These are phyloP conservation scores for Aethes cnicana DNA, from an alignment of 2,888 invertebrate genomes.

Conservation along the genomic window DNA sequence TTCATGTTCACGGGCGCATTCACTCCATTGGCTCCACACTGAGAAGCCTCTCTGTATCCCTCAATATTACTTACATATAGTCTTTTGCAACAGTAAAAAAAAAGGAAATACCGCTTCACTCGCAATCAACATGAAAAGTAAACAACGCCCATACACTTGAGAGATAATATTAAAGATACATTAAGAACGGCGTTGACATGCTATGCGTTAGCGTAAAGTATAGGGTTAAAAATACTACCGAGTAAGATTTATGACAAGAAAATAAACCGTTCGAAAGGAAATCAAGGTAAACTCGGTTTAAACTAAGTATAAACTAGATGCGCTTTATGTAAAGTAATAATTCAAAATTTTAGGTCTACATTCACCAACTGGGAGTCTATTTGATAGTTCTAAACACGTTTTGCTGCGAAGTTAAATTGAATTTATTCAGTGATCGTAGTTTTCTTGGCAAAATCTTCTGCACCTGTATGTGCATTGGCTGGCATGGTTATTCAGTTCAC, in stretches of 20 bases:
- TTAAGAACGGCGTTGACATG: constrained; percentile 15
- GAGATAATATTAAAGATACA: constrained; percentile 16
- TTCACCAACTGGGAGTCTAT: constrained; percentile 6
- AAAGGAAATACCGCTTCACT: neutral
- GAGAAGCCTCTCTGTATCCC: constrained; percentile 41
- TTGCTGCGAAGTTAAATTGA: constrained; percentile 3
- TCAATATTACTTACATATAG: constrained; percentile 40
- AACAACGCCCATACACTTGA: neutral
- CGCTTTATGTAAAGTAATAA: constrained; percentile 5
- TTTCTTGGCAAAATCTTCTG: constrained; percentile 27
- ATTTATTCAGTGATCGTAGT: constrained; percentile 4
- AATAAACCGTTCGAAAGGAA: constrained; percentile 7
- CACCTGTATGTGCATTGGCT: constrained; percentile 48
- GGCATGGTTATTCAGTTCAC: constrained; percentile 59
- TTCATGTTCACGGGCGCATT: constrained; percentile 50
- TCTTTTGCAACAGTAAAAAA: neutral
- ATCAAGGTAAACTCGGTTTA: constrained; percentile 1
- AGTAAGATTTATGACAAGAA: constrained; percentile 4
- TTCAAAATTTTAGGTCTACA: constrained; percentile 7
- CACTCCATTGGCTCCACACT: constrained; percentile 61
- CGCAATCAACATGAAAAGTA: too few species aligned
- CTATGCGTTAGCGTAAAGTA: constrained; percentile 2
- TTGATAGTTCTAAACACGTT: constrained; percentile 11
- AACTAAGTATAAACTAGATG: constrained; percentile 14
- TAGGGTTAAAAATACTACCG: constrained; percentile 2